Base-by-base conservation (phyloP, 2,113 vertebrate genomes). In the Pantherophis guttatus region DNA sequence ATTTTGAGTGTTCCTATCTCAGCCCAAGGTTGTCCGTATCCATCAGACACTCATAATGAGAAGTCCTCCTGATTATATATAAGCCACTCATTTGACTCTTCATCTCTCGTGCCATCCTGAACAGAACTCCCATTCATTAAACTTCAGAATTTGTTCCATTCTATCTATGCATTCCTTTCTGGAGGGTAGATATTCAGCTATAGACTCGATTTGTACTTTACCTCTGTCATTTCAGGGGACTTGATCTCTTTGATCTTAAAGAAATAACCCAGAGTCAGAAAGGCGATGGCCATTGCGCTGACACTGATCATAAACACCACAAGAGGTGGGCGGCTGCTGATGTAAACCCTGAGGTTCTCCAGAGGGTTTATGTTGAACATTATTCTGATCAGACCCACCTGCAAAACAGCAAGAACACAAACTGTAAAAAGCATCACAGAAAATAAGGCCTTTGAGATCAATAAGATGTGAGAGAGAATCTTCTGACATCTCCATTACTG, bases 241-340 rank as follows among this genome's bases (percentile, higher is more conserved):
- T 99, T 99, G 95, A 99, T 99, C 97, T 99, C 99, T 96, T 99
- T 99, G 96, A 99, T 99, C 95, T 99, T 99, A 96, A 99, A 99
- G 98, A 99, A 99, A 93, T 99, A 99, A 8, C 99, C 99, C 88
- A 99, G 97, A 23, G 99, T 99, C 65, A 99, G 98, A 96, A 99
- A 99, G 94, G 99, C 98, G 54, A 99, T 99, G 93, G 99, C 99
- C 98, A 99, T 98, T 24, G 99, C 98, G 3, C 99, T 99, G 54
- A 99, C 99, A 0, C 98, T 99, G 98, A 99, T 98, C 99, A 99
- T 99, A 58, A 99, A 99, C 92, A 99, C 98, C 97, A 99, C 99
- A 95, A 99, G 98, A 0, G 99, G 99, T 0, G 99, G 99, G 93
- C 99, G 99, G 95, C 97, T 99, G 97, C 98, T 99, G 97, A 99